Evolutionary conservation across 2,797 vertebrate species (phyloP).

Genomic region (Semotilus atromaculatus): DNA sequence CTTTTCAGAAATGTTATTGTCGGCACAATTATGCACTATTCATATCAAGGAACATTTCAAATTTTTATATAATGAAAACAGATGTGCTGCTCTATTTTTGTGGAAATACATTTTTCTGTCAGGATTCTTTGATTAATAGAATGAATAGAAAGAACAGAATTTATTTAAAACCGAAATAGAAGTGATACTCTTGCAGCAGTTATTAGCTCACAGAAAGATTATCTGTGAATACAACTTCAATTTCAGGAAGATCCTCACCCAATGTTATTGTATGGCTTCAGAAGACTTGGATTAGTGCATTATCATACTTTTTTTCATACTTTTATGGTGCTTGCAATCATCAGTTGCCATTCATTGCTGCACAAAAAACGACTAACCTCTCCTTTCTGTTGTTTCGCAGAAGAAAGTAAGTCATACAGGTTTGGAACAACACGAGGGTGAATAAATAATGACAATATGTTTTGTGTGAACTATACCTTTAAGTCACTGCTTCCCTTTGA

Average conservation of each 20-base stretch:
- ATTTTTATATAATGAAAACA: not conserved
- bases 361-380: not conserved
- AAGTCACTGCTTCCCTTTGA: conserved; percentile 6
- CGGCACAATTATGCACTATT: not conserved
- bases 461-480: not conserved
- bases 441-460: not conserved
- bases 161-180: not conserved
- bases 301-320: too few relatives aligned
- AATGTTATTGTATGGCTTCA: not conserved
- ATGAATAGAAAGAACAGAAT: not conserved
- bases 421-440: not conserved
- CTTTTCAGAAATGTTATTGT: not conserved
- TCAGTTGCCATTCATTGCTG: not conserved
- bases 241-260: not conserved
- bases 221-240: not conserved
- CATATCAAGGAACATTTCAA: not conserved
- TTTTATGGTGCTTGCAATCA: not conserved
- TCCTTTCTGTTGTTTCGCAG: not conserved
- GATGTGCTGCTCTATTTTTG: not conserved
- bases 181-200: not conserved
- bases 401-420: not conserved
- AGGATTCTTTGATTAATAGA: not conserved
- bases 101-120: not conserved
- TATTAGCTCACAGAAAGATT: not conserved
- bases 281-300: not conserved